Evolutionary conservation across 2,888 invertebrate species (phyloP).

Genomic region (Sinhomidia bicolor): DNA sequence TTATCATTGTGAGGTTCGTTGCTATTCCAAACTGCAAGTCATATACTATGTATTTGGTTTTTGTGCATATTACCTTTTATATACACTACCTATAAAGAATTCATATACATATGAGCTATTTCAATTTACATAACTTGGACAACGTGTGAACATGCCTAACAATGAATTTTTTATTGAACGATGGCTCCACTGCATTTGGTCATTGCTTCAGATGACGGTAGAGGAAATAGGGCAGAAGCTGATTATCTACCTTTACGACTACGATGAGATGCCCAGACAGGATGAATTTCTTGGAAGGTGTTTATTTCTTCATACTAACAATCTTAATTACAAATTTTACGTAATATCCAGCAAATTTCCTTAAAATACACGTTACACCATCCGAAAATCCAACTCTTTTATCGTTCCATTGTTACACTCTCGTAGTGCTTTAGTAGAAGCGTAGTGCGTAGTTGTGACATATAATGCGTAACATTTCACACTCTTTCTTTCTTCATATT

Average conservation of each 20-base stretch:
- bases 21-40: not conserved
- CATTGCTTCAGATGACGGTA: conserved; percentile 79
- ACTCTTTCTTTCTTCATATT: not conserved
- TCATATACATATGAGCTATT: conserved; percentile 34
- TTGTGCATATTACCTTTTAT: not conserved
- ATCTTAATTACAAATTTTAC: not conserved
- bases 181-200: conserved; percentile 33
- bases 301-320: conserved; percentile 67
- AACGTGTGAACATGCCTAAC: conserved; percentile 50
- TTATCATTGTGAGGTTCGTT: conserved; percentile 96
- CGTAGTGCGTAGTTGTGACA: not conserved
- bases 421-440: not conserved
- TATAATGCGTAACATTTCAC: not conserved
- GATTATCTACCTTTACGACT: conserved; percentile 91
- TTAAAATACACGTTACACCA: conserved; percentile 6
- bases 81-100: not conserved
- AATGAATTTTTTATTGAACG: conserved; percentile 63
- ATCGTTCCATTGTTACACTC: not conserved
- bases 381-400: not conserved
- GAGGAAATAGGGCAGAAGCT: conserved; percentile 86
- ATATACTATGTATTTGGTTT: not conserved
- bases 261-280: conserved; percentile 90
- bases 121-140: conserved; percentile 51
- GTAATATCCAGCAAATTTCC: not conserved
- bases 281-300: conserved; percentile 95